Percentiles rank a stretch among this genome's conserved stretches.
These are phyloP conservation scores for Prosopocoilus inquinatus DNA, from an alignment of 2,888 invertebrate species.

Conservation along the genomic window DNA sequence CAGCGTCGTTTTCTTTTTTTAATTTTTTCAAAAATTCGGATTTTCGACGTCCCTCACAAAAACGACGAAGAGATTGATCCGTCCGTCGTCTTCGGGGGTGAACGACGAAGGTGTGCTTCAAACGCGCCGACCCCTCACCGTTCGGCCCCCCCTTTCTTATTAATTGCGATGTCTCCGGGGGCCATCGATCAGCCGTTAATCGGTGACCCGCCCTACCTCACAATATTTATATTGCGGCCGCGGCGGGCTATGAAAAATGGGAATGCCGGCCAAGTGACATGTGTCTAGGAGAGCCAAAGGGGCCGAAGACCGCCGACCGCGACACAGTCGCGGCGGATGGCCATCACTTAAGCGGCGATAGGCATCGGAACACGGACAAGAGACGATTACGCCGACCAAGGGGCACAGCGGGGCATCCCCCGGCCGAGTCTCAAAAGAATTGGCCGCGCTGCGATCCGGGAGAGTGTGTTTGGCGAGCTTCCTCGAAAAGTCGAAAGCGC, in stretches of 20 bases:
- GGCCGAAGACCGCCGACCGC: constrained; percentile 17
- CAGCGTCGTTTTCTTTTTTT: too few relatives aligned
- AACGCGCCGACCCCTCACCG: too few relatives aligned
- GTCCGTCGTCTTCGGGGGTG: too few relatives aligned
- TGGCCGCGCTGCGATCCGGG: too few relatives aligned
- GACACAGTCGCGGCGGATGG: constrained; percentile 4
- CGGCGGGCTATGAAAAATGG: constrained; percentile 19
- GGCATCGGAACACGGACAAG: constrained; percentile 1
- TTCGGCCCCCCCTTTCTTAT: constrained; percentile 15
- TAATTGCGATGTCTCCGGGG: constrained; percentile 32
- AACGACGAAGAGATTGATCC: too few relatives aligned
- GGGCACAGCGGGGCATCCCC: too few relatives aligned
- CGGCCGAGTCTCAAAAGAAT: too few relatives aligned
- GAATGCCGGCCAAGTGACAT: constrained; percentile 19
- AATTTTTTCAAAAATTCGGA: too few relatives aligned
- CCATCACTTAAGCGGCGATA: constrained; percentile 9
- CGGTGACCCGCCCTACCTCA: constrained; percentile 36
- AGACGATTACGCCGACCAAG: not conserved
- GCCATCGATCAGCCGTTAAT: constrained; percentile 42
- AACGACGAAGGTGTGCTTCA: too few relatives aligned
- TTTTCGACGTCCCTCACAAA: too few relatives aligned
- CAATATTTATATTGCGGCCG: constrained; percentile 46
- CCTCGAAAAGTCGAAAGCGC: too few relatives aligned
- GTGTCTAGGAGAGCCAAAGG: constrained; percentile 11
- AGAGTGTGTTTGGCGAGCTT: too few relatives aligned